Conservation (phyloP, 30 jellyfish, hydroid and myxozoan species). For the Morbakka virulenta region DNA sequence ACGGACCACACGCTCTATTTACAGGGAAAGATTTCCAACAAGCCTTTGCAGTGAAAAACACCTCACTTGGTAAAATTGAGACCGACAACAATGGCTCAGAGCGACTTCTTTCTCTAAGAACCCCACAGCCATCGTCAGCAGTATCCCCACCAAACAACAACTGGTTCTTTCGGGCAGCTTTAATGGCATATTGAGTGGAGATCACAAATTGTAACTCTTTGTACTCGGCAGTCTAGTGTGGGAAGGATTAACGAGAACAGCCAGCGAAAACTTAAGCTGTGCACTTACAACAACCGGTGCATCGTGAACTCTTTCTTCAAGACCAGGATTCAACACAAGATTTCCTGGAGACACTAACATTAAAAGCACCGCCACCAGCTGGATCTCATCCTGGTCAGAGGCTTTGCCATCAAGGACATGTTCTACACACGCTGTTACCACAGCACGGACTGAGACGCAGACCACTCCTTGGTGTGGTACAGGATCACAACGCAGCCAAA, state of each 20-base stretch:
- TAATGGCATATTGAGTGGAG: neutral
- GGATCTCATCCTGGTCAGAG: neutral
- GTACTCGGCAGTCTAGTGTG: neutral
- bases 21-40: too few species aligned
- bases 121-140: neutral
- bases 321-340: neutral
- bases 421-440: neutral
- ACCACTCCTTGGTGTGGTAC: neutral
- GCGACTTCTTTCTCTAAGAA: neutral
- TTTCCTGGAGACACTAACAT: neutral
- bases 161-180: neutral
- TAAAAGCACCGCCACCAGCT: neutral
- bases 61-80: neutral
- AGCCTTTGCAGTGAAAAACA: too few species aligned
- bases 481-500: too few species aligned
- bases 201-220: neutral
- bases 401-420: neutral
- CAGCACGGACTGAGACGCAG: conserved; percentile 6
- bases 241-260: neutral
- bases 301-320: neutral
- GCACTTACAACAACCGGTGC: neutral
- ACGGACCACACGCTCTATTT: too few species aligned
- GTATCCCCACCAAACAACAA: neutral
- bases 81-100: too few species aligned
- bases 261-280: neutral